Percentiles rank a stretch among this genome's conserved stretches.
These are phyloP conservation scores for Menidia menidia DNA, from an alignment of 2,797 vertebrate genomes.

Conservation along the genomic window DNA sequence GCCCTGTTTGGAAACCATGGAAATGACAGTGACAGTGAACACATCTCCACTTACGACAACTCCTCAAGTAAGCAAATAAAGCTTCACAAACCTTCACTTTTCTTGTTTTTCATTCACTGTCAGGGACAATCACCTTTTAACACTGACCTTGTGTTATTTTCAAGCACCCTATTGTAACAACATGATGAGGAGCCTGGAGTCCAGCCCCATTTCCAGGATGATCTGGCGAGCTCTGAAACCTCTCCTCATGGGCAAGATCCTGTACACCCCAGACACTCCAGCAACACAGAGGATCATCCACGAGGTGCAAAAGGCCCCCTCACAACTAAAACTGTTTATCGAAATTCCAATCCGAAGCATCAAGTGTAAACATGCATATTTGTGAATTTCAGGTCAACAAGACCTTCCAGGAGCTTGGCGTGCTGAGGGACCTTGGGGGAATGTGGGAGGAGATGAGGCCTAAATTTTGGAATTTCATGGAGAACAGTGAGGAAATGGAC, in stretches of 20 bases:
- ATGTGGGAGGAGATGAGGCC: conserved; percentile 96
- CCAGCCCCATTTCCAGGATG: conserved; percentile 95
- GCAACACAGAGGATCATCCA: conserved; percentile 91
- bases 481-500: conserved; percentile 93
- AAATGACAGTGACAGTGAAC: conserved; percentile 86
- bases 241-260: conserved; percentile 94
- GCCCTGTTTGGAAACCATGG: conserved; percentile 91
- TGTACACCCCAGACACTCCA: conserved; percentile 95
- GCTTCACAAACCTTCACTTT: not conserved
- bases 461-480: conserved; percentile 93
- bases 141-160: conserved; percentile 12
- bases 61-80: conserved; percentile 88
- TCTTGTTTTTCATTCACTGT: not conserved
- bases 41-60: conserved; percentile 90
- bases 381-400: conserved; percentile 89
- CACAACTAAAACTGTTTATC: not conserved
- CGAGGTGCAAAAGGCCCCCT: conserved; percentile 83
- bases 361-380: conserved; percentile 1
- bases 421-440: conserved; percentile 92
- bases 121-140: not conserved
- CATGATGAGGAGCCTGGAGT: conserved; percentile 92
- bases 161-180: conserved; percentile 96
- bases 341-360: not conserved
- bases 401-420: conserved; percentile 95
- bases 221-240: conserved; percentile 98